Evolutionary conservation across 2,888 invertebrate species (phyloP).

Genomic region (Luperina nickerlii): DNA sequence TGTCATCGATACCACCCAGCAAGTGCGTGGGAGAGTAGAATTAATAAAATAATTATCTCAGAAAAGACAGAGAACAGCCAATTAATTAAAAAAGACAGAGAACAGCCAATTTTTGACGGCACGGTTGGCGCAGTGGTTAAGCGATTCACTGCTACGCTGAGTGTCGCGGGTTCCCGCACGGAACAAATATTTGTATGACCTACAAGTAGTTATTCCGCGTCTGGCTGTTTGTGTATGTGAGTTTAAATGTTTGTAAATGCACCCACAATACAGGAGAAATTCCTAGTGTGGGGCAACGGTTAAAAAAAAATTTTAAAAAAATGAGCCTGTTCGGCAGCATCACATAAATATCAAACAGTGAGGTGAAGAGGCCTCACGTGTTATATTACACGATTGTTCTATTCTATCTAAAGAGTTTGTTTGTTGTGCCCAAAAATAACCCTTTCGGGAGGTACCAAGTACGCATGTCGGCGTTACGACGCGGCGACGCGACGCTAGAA

Average conservation of each 20-base stretch:
- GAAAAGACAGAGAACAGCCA: conserved; percentile 26
- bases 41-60: conserved; percentile 57
- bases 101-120: too few relatives aligned
- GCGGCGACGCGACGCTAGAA: not conserved
- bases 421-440: not conserved
- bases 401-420: not conserved
- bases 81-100: too few relatives aligned
- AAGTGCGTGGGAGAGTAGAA: conserved; percentile 51
- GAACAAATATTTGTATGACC: too few relatives aligned
- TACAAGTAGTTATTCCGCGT: too few relatives aligned
- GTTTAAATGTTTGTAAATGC: too few relatives aligned
- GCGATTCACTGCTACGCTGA: too few relatives aligned
- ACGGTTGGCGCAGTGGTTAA: too few relatives aligned
- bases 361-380: not conserved
- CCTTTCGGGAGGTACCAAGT: not conserved
- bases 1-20: conserved; percentile 44
- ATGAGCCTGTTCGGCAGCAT: conserved; percentile 23
- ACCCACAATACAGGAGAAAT: too few relatives aligned
- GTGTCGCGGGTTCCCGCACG: too few relatives aligned
- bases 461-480: not conserved
- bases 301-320: too few relatives aligned
- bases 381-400: not conserved
- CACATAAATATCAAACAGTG: not conserved
- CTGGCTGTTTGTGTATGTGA: too few relatives aligned
- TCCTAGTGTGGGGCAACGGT: too few relatives aligned